Base-by-base conservation (phyloP, 2,113 vertebrate genomes). In the Prinia subflava region DNA sequence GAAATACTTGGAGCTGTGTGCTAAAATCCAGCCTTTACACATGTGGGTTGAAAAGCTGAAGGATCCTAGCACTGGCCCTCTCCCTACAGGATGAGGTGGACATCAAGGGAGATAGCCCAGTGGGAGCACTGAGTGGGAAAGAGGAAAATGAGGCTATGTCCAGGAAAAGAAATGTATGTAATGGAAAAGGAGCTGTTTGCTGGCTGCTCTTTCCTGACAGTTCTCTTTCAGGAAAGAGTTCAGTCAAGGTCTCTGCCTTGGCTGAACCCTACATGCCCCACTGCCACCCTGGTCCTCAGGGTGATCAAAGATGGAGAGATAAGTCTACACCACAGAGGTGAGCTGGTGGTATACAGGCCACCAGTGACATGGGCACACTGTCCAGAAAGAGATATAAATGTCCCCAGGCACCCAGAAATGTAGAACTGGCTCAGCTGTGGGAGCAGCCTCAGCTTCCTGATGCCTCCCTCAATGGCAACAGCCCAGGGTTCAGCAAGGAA, bases 21-120 rank as follows among this genome's bases (percentile, higher is more conserved):
- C 18, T 62, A 69, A 79, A 84, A 69, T n/a, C 27, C 39, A 71
- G n/a, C 2, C 1, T 46, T 65, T 71, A 53, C 27, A 49, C 0
- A 2, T 7, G 9, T 15, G 24, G 18, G 11, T 42, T 79, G 44
- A 60, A 90, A 88, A 91, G 44, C 11, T 31, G 67, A 89, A 53
- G 62, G 31, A 65, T 37, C 6, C 15, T 35, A 14, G 35, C 13
- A 24, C 12, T 33, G 33, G 11, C 6, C 5, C 3, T 12, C 10
- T 68, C 2, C 15, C 7, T 1, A 1, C 0, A 10, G 28, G 16
- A 9, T 37, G 39, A 78, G 15, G 16, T 0, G 1, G 62, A n/a
- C 13, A 3, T 19, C 74, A 37, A n/a, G 12, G 16, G 42, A 83
- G 24, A 35, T 3, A 63, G 42, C 6, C 5, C 64, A n/a, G n/a